Conservation (phyloP, 2,888 invertebrate genomes). For the Drosophila lutescens region DNA sequence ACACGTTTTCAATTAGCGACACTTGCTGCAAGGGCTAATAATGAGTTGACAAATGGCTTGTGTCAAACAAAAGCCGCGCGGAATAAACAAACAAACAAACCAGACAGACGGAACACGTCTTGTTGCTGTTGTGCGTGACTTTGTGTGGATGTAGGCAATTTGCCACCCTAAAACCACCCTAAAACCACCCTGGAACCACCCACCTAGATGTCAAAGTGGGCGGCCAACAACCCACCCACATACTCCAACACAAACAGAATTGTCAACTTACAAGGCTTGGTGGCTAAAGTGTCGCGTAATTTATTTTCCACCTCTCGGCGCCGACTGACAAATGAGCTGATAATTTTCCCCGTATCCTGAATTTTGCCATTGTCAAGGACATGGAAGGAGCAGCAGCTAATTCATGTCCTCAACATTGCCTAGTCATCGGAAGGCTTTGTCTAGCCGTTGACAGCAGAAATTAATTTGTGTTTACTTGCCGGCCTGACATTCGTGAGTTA, state of each 20-base stretch:
- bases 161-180: conserved; percentile 2
- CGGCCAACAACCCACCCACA: background rate
- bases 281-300: conserved; percentile 51
- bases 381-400: conserved; percentile 8
- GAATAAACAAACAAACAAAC: conserved; percentile 30
- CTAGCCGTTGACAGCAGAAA: conserved; percentile 45
- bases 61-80: conserved; percentile 37
- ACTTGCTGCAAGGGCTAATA: conserved; percentile 51
- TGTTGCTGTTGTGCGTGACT: conserved; percentile 43
- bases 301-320: conserved; percentile 55
- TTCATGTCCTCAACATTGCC: conserved; percentile 12
- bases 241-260: conserved; percentile 32
- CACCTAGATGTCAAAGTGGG: conserved; percentile 31
- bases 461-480: conserved; percentile 43
- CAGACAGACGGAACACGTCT: conserved; percentile 41
- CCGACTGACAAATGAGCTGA: conserved; percentile 57
- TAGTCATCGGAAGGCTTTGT: conserved; percentile 29
- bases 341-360: conserved; percentile 41
- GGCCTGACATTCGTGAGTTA: conserved; percentile 28
- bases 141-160: conserved; percentile 45
- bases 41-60: conserved; percentile 57
- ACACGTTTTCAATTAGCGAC: conserved; percentile 68
- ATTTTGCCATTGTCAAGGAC: conserved; percentile 43
- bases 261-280: conserved; percentile 40
- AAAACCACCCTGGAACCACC: conserved; percentile 3